Evolutionary conservation across 2,797 vertebrate genomes (phyloP).

Genomic region (Sebastes cheni): DNA sequence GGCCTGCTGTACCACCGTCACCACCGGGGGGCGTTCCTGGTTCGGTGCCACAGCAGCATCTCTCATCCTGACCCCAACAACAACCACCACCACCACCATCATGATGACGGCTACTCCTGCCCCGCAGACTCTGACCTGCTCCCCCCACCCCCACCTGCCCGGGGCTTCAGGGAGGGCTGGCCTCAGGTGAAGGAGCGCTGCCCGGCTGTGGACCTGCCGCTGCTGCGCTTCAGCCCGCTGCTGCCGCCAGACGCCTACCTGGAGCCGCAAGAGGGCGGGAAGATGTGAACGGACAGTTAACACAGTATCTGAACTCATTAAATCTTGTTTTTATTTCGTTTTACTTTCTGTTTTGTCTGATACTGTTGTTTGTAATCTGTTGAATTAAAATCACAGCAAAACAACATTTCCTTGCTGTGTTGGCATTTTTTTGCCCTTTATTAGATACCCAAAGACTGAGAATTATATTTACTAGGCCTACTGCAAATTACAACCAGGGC

Average conservation of each 20-base stretch:
- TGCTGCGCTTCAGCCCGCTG: conserved; percentile 77
- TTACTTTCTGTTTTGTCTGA: not conserved
- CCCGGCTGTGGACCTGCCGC: conserved; percentile 64
- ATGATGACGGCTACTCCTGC: not conserved
- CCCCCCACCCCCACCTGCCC: conserved; percentile 58
- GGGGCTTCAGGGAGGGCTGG: conserved; percentile 59
- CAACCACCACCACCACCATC: not conserved
- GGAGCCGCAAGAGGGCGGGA: conserved; percentile 37
- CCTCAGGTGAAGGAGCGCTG: conserved; percentile 43
- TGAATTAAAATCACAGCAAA: conserved; percentile 45
- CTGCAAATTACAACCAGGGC: no score
- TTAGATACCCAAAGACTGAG: not conserved
- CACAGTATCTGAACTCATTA: not conserved
- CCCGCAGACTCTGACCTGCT: conserved; percentile 24
- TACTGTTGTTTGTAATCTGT: not conserved
- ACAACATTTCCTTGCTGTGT: not conserved
- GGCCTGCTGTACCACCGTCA: conserved; percentile 70
- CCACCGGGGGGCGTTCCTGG: conserved; percentile 68
- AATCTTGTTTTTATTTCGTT: not conserved
- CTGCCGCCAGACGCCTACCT: conserved; percentile 43
- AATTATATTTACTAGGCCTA: no score
- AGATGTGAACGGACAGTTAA: conserved; percentile 22
- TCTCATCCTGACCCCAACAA: conserved; percentile 45
- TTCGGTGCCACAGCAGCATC: conserved; percentile 57
- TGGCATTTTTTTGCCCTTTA: not conserved